Base-by-base conservation (phyloP, 2,888 invertebrate species). In the Pedicia rivosa region DNA sequence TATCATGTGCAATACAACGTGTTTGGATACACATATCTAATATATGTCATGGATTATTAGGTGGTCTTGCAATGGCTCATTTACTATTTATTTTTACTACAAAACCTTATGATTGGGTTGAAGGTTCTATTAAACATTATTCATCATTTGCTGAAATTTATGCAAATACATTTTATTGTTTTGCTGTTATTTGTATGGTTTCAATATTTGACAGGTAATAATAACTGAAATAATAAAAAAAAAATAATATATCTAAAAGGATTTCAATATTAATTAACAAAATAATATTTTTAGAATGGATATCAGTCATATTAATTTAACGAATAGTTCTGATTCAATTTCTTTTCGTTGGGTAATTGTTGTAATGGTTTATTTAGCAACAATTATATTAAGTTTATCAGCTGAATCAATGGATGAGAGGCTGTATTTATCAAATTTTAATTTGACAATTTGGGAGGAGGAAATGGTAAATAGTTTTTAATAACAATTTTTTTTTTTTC, bases 131-230 rank as follows among this genome's bases (percentile, higher is more conserved):
- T 22, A 48, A 49, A 14, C 58, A 60, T 40, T 62, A 61, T 47
- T 54, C 55, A n/a, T 47, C 57, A 20, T 61, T 61, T 46, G 58
- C 59, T 35, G 56, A 58, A 43, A 55, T 58, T 31, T 62, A 62
- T 43, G 46, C 59, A 36, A 61, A 59, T 39, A 55, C 65, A 28
- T 69, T 68, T 50, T 68, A 66, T 46, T 62, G 66, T 37, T 51
- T 69, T 41, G 63, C 64, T 31, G 63, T 67, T 36, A 51, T 69
- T 35, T 69, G 69, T 48, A 53, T 69, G 42, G 62, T 70, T 36
- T 68, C 69, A 20, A 64, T 69, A 22, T 65, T 67, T 46, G 70
- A 70, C 55, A 64, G 67, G 68, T 69, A 52, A 62, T 60, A 54
- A 4, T 14, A 33, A 4, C 13, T n/a, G 24, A 7, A 24, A 13